Base-by-base conservation (phyloP, 2,888 invertebrate genomes). In the Protodeltote pygarga region DNA sequence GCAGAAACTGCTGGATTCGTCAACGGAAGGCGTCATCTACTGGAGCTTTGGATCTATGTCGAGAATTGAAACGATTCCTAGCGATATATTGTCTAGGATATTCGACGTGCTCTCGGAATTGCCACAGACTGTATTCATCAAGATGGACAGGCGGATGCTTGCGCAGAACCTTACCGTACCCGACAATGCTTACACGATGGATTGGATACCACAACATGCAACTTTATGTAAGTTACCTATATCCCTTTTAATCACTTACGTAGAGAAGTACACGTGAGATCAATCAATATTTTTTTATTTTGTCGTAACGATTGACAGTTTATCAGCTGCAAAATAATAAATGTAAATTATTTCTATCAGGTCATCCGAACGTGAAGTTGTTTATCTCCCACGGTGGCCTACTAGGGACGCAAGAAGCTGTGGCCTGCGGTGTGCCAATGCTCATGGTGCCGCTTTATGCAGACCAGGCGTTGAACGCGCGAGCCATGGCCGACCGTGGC, bases 331-430 rank as follows among this genome's bases (percentile, higher is more conserved):
- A 11, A 21, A 53, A 41, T 23, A 34, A 49, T 55, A 34, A 49
- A 16, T 10, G 20, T 27, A 27, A 24, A 13, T 40, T 38, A 37
- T 58, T 28, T 8, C 14, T 54, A 31, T n/a, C 76, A 92, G 92
- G 92, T 75, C 93, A 94, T 59, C 89, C 89, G 1, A 93, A 93
- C 54, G 88, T 93, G 1, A 89, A 87, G 59, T 70, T 93, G 40
- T 94, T 94, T 71, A 93, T 94, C 72, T 93, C 94, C 0, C 94
- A 94, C 77, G 94, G 94, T 3, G 94, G 94, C 3, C 82, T 94
- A 24, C 88, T 94, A 45, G 93, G 94, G 27, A 92, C 93, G 0
- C 93, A 93, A 71, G 94, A 94, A 71, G 92, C 93, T 0, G 92
- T 93, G 13, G 92, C 92, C 16, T 93, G 93, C 59, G 93, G 90